Evolutionary conservation across 2,888 invertebrate species (phyloP).

Genomic region (Cheilosia variabilis): DNA sequence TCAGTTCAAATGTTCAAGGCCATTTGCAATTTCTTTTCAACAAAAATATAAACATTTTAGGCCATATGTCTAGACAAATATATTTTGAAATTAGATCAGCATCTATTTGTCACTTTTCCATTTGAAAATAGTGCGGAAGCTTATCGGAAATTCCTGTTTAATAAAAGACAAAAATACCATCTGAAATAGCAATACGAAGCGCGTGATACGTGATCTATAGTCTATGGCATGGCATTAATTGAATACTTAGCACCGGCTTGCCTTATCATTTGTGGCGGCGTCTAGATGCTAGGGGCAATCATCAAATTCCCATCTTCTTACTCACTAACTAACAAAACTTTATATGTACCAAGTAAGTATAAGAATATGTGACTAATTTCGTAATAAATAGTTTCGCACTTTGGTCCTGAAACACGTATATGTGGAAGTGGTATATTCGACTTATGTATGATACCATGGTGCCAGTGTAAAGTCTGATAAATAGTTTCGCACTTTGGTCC

Average conservation of each 20-base stretch:
- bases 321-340: conserved; percentile 39
- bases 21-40: conserved; percentile 17
- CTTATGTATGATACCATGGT: neutral
- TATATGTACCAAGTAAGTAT: conserved; percentile 9
- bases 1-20: conserved; percentile 13
- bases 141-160: conserved; percentile 38
- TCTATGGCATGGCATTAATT: neutral
- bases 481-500: conserved; percentile 60
- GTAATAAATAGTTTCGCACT: conserved; percentile 60
- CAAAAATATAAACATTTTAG: conserved; percentile 15
- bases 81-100: conserved; percentile 34
- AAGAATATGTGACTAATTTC: conserved; percentile 50
- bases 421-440: neutral
- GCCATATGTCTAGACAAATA: conserved; percentile 33
- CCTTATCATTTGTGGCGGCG: conserved; percentile 46
- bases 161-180: conserved; percentile 4
- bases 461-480: conserved; percentile 13
- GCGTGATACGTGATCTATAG: conserved; percentile 40
- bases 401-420: conserved; percentile 18
- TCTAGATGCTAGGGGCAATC: conserved; percentile 13
- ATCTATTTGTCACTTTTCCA: conserved; percentile 32
- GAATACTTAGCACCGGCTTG: conserved; percentile 24
- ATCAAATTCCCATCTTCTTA: conserved; percentile 25
- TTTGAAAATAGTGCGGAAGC: conserved; percentile 48
- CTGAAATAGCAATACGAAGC: conserved; percentile 1